Conservation (phyloP, 2,797 vertebrate genomes). For the Phrynocephalus vlangalii region DNA sequence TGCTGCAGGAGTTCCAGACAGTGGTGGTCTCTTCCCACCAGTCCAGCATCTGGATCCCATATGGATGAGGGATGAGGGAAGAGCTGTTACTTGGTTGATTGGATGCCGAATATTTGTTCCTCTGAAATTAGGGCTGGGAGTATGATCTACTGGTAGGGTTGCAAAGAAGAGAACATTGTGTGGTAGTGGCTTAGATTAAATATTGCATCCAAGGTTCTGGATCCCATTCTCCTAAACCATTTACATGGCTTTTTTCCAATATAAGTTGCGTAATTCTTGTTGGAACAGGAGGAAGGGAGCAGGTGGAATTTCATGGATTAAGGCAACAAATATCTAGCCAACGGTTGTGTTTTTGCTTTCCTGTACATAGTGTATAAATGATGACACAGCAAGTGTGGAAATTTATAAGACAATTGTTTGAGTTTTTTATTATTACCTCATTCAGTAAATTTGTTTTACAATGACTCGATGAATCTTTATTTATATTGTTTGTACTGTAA, state of each 20-base stretch:
- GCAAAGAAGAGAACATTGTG: rapidly evolving
- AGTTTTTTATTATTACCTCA: slow-evolving; percentile 86
- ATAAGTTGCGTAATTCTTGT: slow-evolving; percentile 38
- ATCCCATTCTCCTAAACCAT: not conserved
- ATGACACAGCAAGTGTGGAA: slow-evolving; percentile 51
- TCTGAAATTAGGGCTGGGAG: not conserved
- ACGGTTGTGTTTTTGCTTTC: slow-evolving; percentile 50
- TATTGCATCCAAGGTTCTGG: not conserved
- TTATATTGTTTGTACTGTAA: slow-evolving; percentile 88
- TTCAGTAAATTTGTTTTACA: slow-evolving; percentile 80
- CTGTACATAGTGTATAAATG: slow-evolving; percentile 75
- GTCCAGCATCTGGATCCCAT: not conserved
- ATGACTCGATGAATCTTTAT: slow-evolving; percentile 82
- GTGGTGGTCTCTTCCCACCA: not conserved
- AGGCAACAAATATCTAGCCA: slow-evolving; percentile 43
- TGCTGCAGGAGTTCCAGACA: not conserved
- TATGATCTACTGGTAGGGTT: not conserved
- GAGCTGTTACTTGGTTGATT: not conserved
- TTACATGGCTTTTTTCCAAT: slow-evolving; percentile 34
- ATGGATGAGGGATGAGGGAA: not conserved
- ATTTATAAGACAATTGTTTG: slow-evolving; percentile 53
- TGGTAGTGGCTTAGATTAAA: not conserved
- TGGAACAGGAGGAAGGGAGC: slow-evolving; percentile 33
- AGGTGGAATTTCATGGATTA: slow-evolving; percentile 33
- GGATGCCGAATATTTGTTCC: not conserved